phyloP scores from a whole-genome alignment of 2,888 invertebrate genomes.

The Nesidiocoris tenuis region DNA sequence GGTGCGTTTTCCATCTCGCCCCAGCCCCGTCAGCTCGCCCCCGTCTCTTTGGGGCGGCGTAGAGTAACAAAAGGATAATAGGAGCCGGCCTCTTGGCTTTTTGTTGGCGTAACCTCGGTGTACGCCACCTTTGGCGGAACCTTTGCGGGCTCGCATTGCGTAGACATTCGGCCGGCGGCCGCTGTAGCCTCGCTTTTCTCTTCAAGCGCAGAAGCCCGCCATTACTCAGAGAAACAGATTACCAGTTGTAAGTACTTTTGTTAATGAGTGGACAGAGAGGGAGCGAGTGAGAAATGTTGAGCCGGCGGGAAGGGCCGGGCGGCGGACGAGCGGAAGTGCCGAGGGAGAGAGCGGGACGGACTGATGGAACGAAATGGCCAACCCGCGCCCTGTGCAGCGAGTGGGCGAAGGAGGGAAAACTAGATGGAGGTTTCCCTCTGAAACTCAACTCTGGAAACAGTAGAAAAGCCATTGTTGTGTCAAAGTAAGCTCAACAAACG shows the following conservation, averaged over 20 bases:
- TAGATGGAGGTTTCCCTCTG: conserved; percentile 12
- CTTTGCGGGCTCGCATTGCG: background rate
- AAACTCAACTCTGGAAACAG: conserved; percentile 15
- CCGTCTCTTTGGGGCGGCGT: too few species aligned
- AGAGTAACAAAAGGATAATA: background rate
- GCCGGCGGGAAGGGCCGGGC: background rate
- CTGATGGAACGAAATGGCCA: background rate
- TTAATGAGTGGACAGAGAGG: conserved; percentile 14
- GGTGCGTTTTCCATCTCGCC: background rate
- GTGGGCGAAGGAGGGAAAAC: background rate
- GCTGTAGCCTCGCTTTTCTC: background rate
- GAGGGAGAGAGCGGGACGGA: background rate
- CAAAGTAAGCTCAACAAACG: conserved; percentile 14
- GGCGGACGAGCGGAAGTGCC: background rate
- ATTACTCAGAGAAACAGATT: conserved; percentile 38
- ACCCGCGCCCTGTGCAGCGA: background rate
- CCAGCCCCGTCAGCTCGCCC: background rate
- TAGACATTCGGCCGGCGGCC: background rate
- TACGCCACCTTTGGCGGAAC: background rate
- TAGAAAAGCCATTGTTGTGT: conserved; percentile 36
- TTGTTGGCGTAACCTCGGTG: too few species aligned
- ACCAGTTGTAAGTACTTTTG: conserved; percentile 31
- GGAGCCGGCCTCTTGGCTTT: background rate
- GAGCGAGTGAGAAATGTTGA: background rate
- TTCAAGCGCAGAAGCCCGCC: background rate